Evolutionary conservation across 2,797 vertebrate species (phyloP).

Genomic region (Chelidonichthys spinosus): DNA sequence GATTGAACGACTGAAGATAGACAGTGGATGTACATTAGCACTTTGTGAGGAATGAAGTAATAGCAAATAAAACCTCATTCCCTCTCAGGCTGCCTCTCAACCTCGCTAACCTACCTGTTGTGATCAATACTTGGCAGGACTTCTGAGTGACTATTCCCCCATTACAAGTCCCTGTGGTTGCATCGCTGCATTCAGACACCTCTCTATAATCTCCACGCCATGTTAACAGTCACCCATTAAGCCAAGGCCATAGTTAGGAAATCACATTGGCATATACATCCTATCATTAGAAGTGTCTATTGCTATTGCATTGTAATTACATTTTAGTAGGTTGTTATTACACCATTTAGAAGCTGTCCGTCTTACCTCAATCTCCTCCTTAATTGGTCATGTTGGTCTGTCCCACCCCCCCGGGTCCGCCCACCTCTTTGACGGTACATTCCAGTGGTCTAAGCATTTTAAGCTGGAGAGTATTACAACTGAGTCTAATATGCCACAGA

Average conservation of each 20-base stretch:
- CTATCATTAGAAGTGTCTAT: constrained; percentile 84
- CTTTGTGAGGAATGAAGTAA: not conserved
- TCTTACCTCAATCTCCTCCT: constrained; percentile 85
- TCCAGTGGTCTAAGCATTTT: constrained; percentile 81
- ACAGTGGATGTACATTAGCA: constrained; percentile 11
- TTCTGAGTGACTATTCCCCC: constrained; percentile 54
- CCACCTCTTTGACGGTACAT: constrained; percentile 79
- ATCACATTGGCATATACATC: constrained; percentile 80
- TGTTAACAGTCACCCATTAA: constrained; percentile 82
- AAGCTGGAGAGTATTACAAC: constrained; percentile 77
- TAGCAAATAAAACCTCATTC: constrained; percentile 15
- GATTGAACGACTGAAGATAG: not conserved
- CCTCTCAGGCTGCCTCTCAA: not conserved
- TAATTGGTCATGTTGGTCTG: constrained; percentile 85
- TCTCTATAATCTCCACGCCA: constrained; percentile 83
- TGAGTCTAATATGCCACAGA: constrained; percentile 78
- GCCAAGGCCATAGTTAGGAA: constrained; percentile 80
- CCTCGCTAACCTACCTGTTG: constrained; percentile 2
- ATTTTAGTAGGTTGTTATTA: constrained; percentile 84
- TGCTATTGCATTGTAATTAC: constrained; percentile 85
- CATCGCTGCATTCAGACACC: constrained; percentile 77
- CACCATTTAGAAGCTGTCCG: constrained; percentile 82
- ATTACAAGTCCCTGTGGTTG: constrained; percentile 76
- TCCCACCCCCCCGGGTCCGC: constrained; percentile 70
- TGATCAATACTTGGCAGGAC: constrained; percentile 54